Conservation (phyloP, 2,888 invertebrate species). For the Dryomyza anilis region DNA sequence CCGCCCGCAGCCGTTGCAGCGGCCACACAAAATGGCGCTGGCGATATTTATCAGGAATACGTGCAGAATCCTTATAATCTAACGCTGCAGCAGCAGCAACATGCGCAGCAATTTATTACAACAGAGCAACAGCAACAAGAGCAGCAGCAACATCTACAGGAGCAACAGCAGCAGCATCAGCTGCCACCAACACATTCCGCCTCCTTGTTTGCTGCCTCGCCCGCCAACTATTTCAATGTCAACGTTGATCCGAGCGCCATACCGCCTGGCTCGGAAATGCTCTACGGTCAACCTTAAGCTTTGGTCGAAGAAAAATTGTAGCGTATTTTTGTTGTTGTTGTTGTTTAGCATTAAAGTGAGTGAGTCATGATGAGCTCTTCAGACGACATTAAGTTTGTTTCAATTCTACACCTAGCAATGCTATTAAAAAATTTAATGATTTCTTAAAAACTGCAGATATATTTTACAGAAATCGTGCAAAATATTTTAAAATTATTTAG, state of each 20-base stretch:
- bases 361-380: background rate
- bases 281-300: slow-evolving; percentile 63
- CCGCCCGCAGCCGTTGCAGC: too few relatives aligned
- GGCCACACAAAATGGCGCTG: slow-evolving; percentile 39
- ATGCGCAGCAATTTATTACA: slow-evolving; percentile 25
- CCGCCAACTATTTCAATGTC: slow-evolving; percentile 70
- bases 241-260: slow-evolving; percentile 63
- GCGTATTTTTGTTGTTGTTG: too few relatives aligned
- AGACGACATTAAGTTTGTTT: background rate
- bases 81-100: slow-evolving; percentile 58
- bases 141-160: slow-evolving; percentile 8
- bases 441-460: background rate
- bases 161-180: slow-evolving; percentile 21
- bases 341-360: too few relatives aligned
- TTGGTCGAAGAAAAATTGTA: too few relatives aligned
- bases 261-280: slow-evolving; percentile 68
- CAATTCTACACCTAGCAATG: background rate
- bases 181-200: slow-evolving; percentile 61
- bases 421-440: background rate
- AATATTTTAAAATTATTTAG: too few relatives aligned
- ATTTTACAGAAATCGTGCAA: too few relatives aligned
- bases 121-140: slow-evolving; percentile 43
- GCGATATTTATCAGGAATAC: slow-evolving; percentile 59
- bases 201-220: slow-evolving; percentile 47
- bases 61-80: slow-evolving; percentile 59